These are phyloP conservation scores for Amia ocellicauda DNA, from an alignment of 2,113 vertebrate genomes.

Conservation along the genomic window DNA sequence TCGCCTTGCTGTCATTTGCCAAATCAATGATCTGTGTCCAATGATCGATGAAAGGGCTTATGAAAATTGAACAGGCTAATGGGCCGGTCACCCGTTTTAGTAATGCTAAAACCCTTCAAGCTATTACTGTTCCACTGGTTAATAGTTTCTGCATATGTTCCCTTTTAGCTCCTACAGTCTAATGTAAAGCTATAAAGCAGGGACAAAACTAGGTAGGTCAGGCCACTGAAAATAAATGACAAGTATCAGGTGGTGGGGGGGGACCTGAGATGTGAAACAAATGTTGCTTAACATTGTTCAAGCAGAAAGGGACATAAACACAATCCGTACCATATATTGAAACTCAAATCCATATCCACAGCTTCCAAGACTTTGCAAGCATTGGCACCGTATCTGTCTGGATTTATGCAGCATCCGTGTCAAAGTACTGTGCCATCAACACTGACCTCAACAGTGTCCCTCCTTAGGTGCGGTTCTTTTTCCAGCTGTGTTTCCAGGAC, in stretches of 20 bases:
- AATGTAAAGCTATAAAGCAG: constrained; percentile 21
- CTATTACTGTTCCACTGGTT: constrained; percentile 67
- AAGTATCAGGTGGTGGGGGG: constrained; percentile 1
- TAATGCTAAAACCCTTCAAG: constrained; percentile 52
- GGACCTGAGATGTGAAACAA: background rate
- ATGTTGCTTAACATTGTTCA: background rate
- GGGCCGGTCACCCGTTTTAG: constrained; percentile 52
- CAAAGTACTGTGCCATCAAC: too few relatives aligned
- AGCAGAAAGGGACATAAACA: constrained; percentile 4
- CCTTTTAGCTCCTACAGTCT: constrained; percentile 37
- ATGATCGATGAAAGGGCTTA: constrained; percentile 71
- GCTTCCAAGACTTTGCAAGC: too few relatives aligned
- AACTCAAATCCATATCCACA: too few relatives aligned
- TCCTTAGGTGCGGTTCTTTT: too few relatives aligned
- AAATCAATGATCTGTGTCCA: constrained; percentile 74
- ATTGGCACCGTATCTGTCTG: too few relatives aligned
- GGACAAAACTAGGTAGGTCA: constrained; percentile 17
- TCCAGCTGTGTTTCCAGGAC: too few relatives aligned
- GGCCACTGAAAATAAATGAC: constrained; percentile 1
- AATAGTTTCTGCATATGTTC: constrained; percentile 56
- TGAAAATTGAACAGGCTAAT: constrained; percentile 57
- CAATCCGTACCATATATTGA: too few relatives aligned
- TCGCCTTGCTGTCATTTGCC: constrained; percentile 75
- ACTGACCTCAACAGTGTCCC: too few relatives aligned
- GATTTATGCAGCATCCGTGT: too few relatives aligned